A percentile compares a stretch with the other conserved stretches of the same genome.
phyloP scores from a whole-genome alignment of 2,888 invertebrate genomes.

The Sialis lutaria region DNA sequence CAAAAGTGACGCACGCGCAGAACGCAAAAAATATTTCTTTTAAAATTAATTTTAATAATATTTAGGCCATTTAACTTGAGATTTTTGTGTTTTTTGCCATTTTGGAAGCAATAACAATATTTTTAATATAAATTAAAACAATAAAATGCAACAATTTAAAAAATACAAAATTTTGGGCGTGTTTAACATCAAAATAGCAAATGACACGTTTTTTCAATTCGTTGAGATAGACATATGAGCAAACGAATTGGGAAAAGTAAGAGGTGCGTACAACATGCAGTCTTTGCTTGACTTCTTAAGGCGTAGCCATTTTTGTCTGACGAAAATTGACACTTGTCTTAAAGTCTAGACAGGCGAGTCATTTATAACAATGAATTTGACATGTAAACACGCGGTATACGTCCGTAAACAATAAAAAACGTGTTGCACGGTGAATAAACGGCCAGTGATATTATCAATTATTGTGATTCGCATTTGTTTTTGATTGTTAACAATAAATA shows the following conservation, averaged over 20 bases:
- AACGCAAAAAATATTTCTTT: background rate
- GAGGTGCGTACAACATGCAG: slow-evolving; percentile 5
- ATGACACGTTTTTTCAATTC: background rate
- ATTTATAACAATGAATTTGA: slow-evolving; percentile 29
- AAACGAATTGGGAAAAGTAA: slow-evolving; percentile 2
- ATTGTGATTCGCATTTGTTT: background rate
- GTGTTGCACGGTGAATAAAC: slow-evolving; percentile 12
- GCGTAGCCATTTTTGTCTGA: slow-evolving; percentile 59
- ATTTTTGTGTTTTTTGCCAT: too few species aligned
- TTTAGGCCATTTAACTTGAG: too few species aligned
- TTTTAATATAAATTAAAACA: too few species aligned
- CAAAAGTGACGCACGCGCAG: slow-evolving; percentile 3
- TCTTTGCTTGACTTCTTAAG: slow-evolving; percentile 23
- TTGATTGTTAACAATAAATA: background rate
- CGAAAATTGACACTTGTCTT: slow-evolving; percentile 52
- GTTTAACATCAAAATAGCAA: background rate
- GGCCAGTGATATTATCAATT: background rate
- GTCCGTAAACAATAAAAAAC: slow-evolving; percentile 7
- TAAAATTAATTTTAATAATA: too few species aligned
- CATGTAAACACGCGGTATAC: slow-evolving; percentile 24
- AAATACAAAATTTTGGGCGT: background rate
- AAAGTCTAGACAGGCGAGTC: slow-evolving; percentile 29
- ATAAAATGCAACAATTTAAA: background rate
- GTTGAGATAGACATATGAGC: background rate
- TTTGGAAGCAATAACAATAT: too few species aligned